These are phyloP conservation scores for Tretioscincus oriximinensis DNA, from an alignment of 2,113 vertebrate species.

Conservation along the genomic window DNA sequence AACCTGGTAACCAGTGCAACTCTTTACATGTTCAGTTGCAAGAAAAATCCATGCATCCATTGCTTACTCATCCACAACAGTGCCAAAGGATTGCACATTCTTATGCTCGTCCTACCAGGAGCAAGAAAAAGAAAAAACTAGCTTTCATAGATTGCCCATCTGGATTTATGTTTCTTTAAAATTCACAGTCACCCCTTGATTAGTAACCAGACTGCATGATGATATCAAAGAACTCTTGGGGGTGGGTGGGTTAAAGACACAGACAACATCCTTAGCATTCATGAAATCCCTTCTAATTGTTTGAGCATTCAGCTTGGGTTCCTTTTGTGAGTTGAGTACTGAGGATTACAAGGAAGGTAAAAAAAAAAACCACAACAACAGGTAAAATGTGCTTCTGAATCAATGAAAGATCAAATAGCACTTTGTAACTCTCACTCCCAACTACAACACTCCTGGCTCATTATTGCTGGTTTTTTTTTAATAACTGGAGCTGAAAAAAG, in stretches of 20 bases:
- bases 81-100: background rate
- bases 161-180: background rate
- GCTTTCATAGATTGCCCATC: background rate
- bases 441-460: background rate
- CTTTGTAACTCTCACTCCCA: slow-evolving; percentile 11
- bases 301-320: background rate
- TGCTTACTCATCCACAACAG: background rate
- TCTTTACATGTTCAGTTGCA: background rate
- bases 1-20: too few relatives aligned
- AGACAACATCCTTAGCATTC: slow-evolving; percentile 6
- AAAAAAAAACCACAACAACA: background rate
- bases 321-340: background rate
- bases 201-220: background rate
- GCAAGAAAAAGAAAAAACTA: background rate
- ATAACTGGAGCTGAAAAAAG: slow-evolving; percentile 12
- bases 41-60: background rate
- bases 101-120: background rate
- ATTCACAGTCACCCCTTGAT: background rate
- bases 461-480: slow-evolving; percentile 22
- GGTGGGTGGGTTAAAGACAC: background rate
- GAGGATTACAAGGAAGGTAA: slow-evolving; percentile 9
- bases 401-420: slow-evolving; percentile 22
- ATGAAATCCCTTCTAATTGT: background rate
- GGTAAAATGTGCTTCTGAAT: slow-evolving; percentile 12
- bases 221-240: background rate